Evolutionary conservation across 2,797 vertebrate species (phyloP).

Genomic region (Apogon talboti): DNA sequence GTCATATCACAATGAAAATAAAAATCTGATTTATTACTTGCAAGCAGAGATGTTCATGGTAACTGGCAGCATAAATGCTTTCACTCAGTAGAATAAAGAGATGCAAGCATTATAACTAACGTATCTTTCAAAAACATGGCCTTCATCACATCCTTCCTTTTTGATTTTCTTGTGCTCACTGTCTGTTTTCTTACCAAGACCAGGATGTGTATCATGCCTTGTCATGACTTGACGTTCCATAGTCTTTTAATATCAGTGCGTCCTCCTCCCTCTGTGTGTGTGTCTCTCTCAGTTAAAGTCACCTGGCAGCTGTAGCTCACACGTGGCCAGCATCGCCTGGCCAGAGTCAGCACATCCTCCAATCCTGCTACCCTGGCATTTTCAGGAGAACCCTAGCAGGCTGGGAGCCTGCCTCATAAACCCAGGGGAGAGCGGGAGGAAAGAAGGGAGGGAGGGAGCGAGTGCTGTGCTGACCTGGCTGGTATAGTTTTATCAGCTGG

Average conservation of each 20-base stretch:
- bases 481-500: constrained; percentile 79
- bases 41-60: neutral
- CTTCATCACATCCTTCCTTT: neutral
- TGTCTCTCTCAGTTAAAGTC: constrained; percentile 77
- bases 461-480: constrained; percentile 78
- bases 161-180: neutral
- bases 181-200: constrained; percentile 5
- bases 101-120: neutral
- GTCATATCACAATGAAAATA: no score
- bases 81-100: neutral
- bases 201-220: constrained; percentile 32
- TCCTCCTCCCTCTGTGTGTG: constrained; percentile 37
- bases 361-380: constrained; percentile 85
- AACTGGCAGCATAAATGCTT: neutral
- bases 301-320: constrained; percentile 87
- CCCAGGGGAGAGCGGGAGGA: constrained; percentile 68
- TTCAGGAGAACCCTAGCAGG: constrained; percentile 84
- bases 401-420: constrained; percentile 80
- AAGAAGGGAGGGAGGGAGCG: constrained; percentile 35
- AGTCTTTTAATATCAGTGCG: constrained; percentile 70
- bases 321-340: constrained; percentile 81
- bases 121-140: neutral
- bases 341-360: constrained; percentile 86
- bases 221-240: constrained; percentile 45
- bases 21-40: no score